A percentile compares a stretch with the other conserved stretches of the same genome.
These are phyloP conservation scores for Phenganax marumi DNA, from an alignment of 92 coral and sea anemone genomes.

Conservation along the genomic window DNA sequence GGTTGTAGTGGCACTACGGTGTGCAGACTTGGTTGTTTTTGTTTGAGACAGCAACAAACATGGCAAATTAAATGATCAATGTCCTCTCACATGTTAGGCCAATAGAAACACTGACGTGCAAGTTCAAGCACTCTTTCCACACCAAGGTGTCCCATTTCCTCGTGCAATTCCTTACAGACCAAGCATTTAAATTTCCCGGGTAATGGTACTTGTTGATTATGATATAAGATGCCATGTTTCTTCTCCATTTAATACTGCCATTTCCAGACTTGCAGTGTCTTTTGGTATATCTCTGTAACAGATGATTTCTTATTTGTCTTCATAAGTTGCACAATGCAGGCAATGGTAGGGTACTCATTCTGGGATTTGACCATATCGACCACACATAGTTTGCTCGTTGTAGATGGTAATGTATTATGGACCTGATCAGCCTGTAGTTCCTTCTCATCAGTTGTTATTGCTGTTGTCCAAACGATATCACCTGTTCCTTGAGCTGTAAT, in stretches of 20 bases:
- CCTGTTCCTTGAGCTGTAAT: conserved; percentile 40
- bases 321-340: conserved; percentile 48
- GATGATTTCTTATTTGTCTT: conserved; percentile 45
- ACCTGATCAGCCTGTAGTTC: conserved; percentile 24
- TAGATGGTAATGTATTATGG: no score
- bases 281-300: conserved; percentile 38
- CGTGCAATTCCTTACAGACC: conserved; percentile 55
- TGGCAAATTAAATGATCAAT: conserved; percentile 38
- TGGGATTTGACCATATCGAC: conserved; percentile 18
- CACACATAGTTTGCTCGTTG: conserved; percentile 1
- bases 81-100: conserved; percentile 39
- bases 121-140: conserved; percentile 32
- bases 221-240: conserved; percentile 38
- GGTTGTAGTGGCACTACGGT: conserved; percentile 48
- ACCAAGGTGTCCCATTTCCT: conserved; percentile 59
- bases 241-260: conserved; percentile 51
- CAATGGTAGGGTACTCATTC: conserved; percentile 36
- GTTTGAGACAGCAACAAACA: conserved; percentile 54
- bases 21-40: conserved; percentile 39
- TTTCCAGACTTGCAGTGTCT: conserved; percentile 53
- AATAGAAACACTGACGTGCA: conserved; percentile 29
- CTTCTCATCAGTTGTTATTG: not conserved
- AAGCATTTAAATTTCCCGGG: conserved; percentile 42
- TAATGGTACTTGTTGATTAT: conserved; percentile 47
- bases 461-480: conserved; percentile 39